Percentiles rank a stretch among this genome's conserved stretches.
These are phyloP conservation scores for Enoplosus armatus DNA, from an alignment of 2,797 vertebrate species.

Conservation along the genomic window DNA sequence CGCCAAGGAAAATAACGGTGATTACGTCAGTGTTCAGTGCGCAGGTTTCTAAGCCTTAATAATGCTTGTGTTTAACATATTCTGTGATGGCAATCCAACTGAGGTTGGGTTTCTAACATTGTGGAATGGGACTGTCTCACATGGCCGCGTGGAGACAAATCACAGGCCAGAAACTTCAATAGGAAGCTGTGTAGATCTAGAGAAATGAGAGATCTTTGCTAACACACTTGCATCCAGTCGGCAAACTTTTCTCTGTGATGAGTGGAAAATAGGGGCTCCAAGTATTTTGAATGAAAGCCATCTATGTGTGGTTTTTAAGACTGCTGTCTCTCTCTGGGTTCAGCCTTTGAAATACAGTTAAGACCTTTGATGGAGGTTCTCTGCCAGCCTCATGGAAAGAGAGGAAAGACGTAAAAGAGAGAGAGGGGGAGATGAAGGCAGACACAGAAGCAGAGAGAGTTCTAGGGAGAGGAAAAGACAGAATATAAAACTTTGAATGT, in stretches of 20 bases:
- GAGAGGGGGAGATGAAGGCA: slow-evolving; percentile 72
- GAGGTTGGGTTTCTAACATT: slow-evolving; percentile 73
- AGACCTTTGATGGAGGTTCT: slow-evolving; percentile 87
- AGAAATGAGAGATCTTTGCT: slow-evolving; percentile 81
- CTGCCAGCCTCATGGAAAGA: slow-evolving; percentile 85
- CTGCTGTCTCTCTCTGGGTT: slow-evolving; percentile 84
- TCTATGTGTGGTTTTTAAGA: slow-evolving; percentile 87
- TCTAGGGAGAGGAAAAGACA: slow-evolving; percentile 78
- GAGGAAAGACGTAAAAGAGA: slow-evolving; percentile 77
- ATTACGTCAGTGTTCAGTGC: slow-evolving; percentile 91
- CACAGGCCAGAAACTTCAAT: slow-evolving; percentile 75
- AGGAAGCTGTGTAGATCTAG: slow-evolving; percentile 71
- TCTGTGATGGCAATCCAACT: slow-evolving; percentile 75
- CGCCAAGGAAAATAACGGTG: slow-evolving; percentile 92
- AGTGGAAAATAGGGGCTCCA: slow-evolving; percentile 86
- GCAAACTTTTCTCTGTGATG: slow-evolving; percentile 86
- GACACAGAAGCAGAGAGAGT: slow-evolving; percentile 70
- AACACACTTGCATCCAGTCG: slow-evolving; percentile 82
- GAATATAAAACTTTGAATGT: slow-evolving; percentile 85
- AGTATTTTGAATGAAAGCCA: slow-evolving; percentile 86
- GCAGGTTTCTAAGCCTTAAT: slow-evolving; percentile 88
- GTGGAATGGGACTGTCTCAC: slow-evolving; percentile 71
- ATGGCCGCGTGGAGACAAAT: slow-evolving; percentile 76
- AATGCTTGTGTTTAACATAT: slow-evolving; percentile 90
- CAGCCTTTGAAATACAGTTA: slow-evolving; percentile 88